Conservation (phyloP, 2,797 vertebrate genomes). For the Adrianichthys oophorus region DNA sequence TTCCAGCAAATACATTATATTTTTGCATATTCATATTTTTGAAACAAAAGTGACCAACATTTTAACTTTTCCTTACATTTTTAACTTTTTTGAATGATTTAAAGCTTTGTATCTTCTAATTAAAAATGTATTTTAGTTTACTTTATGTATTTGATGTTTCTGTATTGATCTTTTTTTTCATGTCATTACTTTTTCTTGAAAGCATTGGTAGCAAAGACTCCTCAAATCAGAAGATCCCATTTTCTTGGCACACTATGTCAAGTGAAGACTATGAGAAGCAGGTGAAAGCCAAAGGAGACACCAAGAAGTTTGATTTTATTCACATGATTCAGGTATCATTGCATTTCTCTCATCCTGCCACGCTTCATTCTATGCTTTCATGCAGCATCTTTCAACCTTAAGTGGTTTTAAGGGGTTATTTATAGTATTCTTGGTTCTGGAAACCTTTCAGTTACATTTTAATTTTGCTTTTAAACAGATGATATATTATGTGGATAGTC, state of each 20-base stretch:
- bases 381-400: no score
- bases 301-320: conserved; percentile 87
- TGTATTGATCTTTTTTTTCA: neutral
- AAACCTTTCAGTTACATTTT: neutral
- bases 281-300: conserved; percentile 67
- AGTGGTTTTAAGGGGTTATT: neutral
- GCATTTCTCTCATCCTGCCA: neutral
- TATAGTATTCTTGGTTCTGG: neutral
- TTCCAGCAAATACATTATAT: no score
- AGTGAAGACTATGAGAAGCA: conserved; percentile 76
- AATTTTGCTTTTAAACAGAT: conserved; percentile 66
- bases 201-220: conserved; percentile 75
- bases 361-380: neutral
- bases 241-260: conserved; percentile 82
- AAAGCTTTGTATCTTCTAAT: no score
- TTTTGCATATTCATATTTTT: no score
- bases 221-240: conserved; percentile 80
- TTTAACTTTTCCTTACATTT: no score
- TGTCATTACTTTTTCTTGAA: neutral
- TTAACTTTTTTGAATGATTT: no score
- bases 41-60: no score
- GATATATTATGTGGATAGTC: conserved; percentile 85
- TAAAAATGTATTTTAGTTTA: neutral
- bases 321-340: conserved; percentile 89
- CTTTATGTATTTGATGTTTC: neutral